Evolutionary conservation across 2,797 vertebrate species (phyloP).

Genomic region (Euphonia xanthogaster): DNA sequence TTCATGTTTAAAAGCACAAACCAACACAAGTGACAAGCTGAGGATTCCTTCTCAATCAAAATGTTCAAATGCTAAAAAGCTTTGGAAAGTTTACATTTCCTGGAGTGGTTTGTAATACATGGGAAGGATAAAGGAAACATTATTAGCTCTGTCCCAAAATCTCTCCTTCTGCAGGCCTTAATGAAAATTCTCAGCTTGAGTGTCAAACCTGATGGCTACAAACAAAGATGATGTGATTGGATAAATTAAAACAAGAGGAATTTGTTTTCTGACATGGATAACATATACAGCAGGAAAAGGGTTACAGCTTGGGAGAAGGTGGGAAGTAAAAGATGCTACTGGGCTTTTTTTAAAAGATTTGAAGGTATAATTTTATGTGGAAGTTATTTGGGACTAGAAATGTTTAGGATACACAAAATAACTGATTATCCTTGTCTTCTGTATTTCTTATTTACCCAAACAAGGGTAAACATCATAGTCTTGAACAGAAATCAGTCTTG

Average conservation of each 20-base stretch:
- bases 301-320: background rate
- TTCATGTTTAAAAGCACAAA: background rate
- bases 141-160: background rate
- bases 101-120: background rate
- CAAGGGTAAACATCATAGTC: background rate
- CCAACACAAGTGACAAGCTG: background rate
- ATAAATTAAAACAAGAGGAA: background rate
- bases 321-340: background rate
- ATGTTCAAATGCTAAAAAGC: background rate
- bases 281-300: background rate
- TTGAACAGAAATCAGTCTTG: background rate
- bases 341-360: background rate
- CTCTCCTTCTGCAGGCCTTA: background rate
- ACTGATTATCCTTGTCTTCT: background rate
- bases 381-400: background rate
- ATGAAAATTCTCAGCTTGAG: constrained; percentile 42
- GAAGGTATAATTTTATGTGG: background rate
- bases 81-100: background rate
- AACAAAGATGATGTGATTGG: background rate
- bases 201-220: background rate
- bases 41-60: background rate
- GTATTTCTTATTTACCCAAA: background rate
- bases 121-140: background rate
- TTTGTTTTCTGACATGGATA: background rate
- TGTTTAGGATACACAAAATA: background rate